Conservation (phyloP, 2,797 vertebrate genomes). For the Champsocephalus gunnari region DNA sequence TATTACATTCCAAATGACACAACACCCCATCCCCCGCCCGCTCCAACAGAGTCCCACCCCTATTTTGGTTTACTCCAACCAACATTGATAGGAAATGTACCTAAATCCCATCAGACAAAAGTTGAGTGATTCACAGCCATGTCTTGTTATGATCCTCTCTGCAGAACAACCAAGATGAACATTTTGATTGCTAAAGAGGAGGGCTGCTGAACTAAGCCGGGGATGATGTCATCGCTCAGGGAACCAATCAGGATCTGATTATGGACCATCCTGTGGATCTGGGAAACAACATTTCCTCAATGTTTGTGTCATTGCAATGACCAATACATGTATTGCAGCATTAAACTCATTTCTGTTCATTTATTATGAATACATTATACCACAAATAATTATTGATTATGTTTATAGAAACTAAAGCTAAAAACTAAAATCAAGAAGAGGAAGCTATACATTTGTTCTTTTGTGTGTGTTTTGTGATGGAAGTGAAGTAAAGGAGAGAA, state of each 20-base stretch:
- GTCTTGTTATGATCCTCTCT: slow-evolving; percentile 21
- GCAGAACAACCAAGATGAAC: slow-evolving; percentile 70
- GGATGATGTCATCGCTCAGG: background rate
- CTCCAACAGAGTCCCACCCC: too few relatives aligned
- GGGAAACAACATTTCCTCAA: background rate
- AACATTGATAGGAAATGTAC: background rate
- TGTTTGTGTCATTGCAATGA: slow-evolving; percentile 7
- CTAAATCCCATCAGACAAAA: background rate
- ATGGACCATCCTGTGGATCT: background rate
- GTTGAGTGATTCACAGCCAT: slow-evolving; percentile 6
- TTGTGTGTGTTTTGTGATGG: background rate
- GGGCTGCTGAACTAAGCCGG: slow-evolving; percentile 63
- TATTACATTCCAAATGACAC: too few relatives aligned
- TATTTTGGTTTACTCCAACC: background rate
- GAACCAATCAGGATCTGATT: background rate
- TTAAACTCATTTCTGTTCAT: background rate
- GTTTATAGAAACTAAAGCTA: background rate
- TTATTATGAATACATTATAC: background rate
- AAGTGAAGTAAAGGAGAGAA: background rate
- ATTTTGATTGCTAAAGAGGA: slow-evolving; percentile 76
- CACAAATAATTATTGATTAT: background rate
- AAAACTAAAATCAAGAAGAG: background rate
- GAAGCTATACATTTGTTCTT: background rate
- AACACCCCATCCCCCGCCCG: too few relatives aligned
- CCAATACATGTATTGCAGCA: slow-evolving; percentile 46